Evolutionary conservation across 2,113 vertebrate genomes (phyloP), one percentile per base, ranked within the genome.

Genomic region (Ginglymostoma cirratum): DNA sequence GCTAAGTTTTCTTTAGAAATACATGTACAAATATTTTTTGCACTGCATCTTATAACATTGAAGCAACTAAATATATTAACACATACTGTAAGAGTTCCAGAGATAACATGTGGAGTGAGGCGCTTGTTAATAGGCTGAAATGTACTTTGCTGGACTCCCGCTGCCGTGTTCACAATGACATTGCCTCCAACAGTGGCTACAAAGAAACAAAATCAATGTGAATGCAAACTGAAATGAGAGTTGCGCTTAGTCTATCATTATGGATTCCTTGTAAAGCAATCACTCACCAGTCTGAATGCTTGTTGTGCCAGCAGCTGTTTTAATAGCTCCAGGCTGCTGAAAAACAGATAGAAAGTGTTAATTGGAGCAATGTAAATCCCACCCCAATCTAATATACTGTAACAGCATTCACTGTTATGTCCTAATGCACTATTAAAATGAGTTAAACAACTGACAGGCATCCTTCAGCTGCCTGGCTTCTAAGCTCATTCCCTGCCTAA

Each of bases 101-200:
- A 97, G 24, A 99, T 98, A 96, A 98, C 98, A 0, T 99, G 98
- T 0, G 99, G 98, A 4, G 98, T 98, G 83, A 99, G 97, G 1
- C 99, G 98, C 96, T 99, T 99, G 97, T 98, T 99, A 95, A 98
- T 98, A 15, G 98, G 98, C 97, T 99, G 99, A 97, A 99, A 99
- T 85, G 98, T 98, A 80, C 98, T 98, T 17, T 98, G 98, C 61
- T 98, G 97, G 80, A 99, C 98, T 21, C 99, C 99, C 12, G 98
- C 98, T 6, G 99, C 98, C 0, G 99, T 99, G 97, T 99, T 99
- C 96, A 99, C 98, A 0, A 99, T 99, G 96, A 99, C 98, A 48
- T 99, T 99, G 48, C 99, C 99, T n/a, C 98, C 98, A 95, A 99
- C 98, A 0, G 99, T 98, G 94, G 98, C 98, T 99, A 97, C 30